phyloP scores from a whole-genome alignment of 2,888 invertebrate species.

The Omphaloscelis lunosa region DNA sequence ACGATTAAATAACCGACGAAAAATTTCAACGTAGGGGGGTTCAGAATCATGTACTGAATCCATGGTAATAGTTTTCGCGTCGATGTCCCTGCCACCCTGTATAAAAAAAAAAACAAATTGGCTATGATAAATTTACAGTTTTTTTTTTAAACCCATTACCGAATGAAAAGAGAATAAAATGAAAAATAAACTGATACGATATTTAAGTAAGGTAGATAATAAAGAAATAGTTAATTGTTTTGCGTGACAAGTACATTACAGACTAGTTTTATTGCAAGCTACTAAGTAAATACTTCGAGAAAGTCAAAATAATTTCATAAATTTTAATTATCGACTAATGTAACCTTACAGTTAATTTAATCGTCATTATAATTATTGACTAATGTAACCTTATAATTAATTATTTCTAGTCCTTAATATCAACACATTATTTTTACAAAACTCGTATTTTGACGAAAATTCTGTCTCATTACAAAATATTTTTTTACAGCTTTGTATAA shows the following conservation, averaged over 20 bases:
- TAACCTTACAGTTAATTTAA: constrained; percentile 1
- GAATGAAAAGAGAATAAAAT: too few relatives aligned
- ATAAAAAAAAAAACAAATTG: too few relatives aligned
- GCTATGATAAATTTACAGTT: too few relatives aligned
- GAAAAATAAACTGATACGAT: background rate
- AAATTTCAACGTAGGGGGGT: too few relatives aligned
- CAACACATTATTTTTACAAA: background rate
- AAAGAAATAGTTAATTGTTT: background rate
- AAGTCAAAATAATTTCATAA: constrained; percentile 9
- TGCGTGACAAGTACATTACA: constrained; percentile 7
- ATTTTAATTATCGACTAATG: background rate
- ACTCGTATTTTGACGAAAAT: background rate
- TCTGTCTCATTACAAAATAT: background rate
- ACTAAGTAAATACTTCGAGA: background rate
- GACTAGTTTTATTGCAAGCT: constrained; percentile 40
- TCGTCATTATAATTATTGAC: background rate
- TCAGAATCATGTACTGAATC: too few relatives aligned
- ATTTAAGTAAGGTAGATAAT: background rate
- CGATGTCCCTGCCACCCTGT: too few relatives aligned
- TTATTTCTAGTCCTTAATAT: constrained; percentile 6
- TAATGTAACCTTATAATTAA: constrained; percentile 2
- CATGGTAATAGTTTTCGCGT: too few relatives aligned
- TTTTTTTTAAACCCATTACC: too few relatives aligned
- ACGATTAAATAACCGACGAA: too few relatives aligned
- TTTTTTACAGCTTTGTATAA: background rate